phyloP scores from a whole-genome alignment of 2,797 vertebrate genomes.

The Tauraco hartlaubi region DNA sequence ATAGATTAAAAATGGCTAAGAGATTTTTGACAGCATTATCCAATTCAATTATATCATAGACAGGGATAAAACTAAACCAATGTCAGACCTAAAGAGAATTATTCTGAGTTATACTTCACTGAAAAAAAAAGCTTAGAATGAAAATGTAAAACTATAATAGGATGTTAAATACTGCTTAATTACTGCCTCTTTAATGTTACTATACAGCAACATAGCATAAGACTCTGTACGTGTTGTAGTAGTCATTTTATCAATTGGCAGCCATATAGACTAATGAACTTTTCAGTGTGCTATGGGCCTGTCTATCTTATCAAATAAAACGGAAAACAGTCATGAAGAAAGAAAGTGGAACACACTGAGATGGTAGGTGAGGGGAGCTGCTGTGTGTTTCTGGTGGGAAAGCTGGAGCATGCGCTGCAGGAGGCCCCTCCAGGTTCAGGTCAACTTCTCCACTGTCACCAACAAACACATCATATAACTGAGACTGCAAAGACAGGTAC shows the following conservation, averaged over 20 bases:
- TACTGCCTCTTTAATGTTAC: neutral
- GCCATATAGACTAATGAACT: neutral
- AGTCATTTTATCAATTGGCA: neutral
- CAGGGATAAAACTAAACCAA: neutral
- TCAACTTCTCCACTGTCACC: neutral
- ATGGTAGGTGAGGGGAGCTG: neutral
- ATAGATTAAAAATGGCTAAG: neutral
- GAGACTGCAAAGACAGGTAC: neutral
- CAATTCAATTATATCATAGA: neutral
- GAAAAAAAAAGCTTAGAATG: neutral
- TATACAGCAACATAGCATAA: neutral
- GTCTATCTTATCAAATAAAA: neutral
- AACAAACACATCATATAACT: neutral
- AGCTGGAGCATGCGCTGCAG: neutral
- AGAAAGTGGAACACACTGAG: neutral
- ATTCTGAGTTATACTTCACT: neutral
- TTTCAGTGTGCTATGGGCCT: neutral
- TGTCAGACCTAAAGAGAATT: neutral
- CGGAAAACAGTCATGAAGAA: neutral
- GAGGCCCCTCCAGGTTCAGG: neutral
- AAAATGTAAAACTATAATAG: neutral
- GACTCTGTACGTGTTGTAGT: neutral
- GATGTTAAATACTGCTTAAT: neutral
- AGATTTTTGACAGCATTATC: constrained; percentile 6
- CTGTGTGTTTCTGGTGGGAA: neutral